Conservation (phyloP, 2,797 vertebrate species). For the Sebastes jordani region DNA sequence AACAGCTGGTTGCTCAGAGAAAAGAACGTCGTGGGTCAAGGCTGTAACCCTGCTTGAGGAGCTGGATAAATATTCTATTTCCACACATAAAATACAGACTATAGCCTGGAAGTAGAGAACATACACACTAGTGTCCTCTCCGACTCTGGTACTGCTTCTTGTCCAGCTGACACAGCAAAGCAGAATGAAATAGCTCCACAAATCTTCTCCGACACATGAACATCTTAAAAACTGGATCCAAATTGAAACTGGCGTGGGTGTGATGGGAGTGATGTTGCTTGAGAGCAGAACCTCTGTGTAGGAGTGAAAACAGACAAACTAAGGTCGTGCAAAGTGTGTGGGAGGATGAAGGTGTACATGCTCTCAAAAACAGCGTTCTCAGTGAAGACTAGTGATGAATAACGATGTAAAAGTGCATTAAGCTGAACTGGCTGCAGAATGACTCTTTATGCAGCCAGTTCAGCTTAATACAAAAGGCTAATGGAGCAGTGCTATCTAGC, state of each 20-base stretch:
- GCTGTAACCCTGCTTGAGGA: background rate
- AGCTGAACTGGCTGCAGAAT: background rate
- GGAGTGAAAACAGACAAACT: slow-evolving; percentile 2
- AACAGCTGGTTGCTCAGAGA: slow-evolving; percentile 11
- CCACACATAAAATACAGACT: background rate
- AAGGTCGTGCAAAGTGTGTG: background rate
- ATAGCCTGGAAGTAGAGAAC: background rate
- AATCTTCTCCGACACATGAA: background rate
- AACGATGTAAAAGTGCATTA: background rate
- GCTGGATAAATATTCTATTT: slow-evolving; percentile 7
- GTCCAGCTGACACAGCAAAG: background rate
- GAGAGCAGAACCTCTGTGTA: background rate
- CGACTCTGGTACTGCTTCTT: background rate
- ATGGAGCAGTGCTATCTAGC: background rate
- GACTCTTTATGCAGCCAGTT: background rate
- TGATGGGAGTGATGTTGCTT: background rate
- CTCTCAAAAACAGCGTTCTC: background rate
- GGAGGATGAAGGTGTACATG: background rate
- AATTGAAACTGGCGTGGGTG: background rate
- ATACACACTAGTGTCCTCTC: background rate
- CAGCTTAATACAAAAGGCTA: background rate
- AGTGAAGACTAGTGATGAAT: background rate
- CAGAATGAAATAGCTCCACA: background rate
- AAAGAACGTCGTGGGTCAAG: slow-evolving; percentile 1
- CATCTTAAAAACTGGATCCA: background rate